phyloP scores from a whole-genome alignment of 35 echinoderm and acorn worm genomes.

The Eucidaris tribuloides region DNA sequence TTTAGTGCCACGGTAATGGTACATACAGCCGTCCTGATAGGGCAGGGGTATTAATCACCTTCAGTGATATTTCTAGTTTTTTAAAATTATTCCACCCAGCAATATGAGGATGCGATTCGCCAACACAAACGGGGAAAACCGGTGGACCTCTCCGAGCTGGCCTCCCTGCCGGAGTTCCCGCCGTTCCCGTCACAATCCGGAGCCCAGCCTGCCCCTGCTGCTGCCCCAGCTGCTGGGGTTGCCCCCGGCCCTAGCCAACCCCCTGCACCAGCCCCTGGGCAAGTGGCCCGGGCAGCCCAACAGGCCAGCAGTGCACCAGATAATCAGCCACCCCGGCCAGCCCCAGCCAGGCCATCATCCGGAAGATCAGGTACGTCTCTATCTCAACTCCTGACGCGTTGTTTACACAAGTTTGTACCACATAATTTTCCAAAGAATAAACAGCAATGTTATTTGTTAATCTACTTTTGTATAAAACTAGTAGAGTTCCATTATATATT shows the following conservation, averaged over 20 bases:
- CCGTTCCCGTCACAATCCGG: slow-evolving; percentile 48
- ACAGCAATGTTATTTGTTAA: no score
- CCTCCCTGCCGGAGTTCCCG: slow-evolving; percentile 70
- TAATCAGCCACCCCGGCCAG: background rate
- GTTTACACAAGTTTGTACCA: no score
- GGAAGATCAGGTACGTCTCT: no score
- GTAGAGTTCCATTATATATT: no score
- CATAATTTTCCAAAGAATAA: no score
- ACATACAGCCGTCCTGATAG: no score
- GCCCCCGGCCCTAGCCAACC: background rate
- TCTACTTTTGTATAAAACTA: no score
- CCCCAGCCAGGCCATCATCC: background rate
- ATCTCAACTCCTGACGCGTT: no score
- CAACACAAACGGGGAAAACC: slow-evolving; percentile 79
- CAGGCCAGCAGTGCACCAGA: background rate
- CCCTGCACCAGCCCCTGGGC: background rate
- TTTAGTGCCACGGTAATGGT: no score
- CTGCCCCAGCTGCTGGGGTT: background rate
- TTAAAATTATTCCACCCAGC: no score
- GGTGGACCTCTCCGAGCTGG: slow-evolving; percentile 76
- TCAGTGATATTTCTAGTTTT: no score
- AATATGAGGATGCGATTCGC: slow-evolving; percentile 91
- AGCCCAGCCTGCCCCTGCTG: background rate
- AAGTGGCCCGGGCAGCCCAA: background rate
- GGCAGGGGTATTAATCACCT: no score